These are phyloP conservation scores for Cydia pomonella DNA, from an alignment of 1,140 invertebrate genomes.

Conservation along the genomic window DNA sequence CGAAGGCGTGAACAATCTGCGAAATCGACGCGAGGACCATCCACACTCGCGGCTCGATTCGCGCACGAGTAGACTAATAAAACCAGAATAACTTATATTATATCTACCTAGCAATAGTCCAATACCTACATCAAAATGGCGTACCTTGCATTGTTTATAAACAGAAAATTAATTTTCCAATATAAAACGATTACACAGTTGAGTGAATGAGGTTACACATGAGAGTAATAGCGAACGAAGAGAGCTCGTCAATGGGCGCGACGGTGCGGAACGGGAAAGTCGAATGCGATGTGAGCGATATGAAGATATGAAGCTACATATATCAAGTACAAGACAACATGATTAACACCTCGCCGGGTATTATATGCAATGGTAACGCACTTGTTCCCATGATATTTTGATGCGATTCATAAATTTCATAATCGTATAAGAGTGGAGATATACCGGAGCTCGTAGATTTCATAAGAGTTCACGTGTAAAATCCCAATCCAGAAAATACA, in stretches of 20 bases:
- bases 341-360: conserved; percentile 7
- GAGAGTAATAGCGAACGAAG: conserved; percentile 57
- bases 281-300: conserved; percentile 34
- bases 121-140: conserved; percentile 9
- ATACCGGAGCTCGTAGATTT: neutral
- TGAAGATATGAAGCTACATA: conserved; percentile 23
- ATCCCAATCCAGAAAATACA: no score
- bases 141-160: conserved; percentile 27
- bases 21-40: no score
- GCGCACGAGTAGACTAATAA: no score
- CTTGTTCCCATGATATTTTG: neutral
- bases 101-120: neutral
- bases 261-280: conserved; percentile 71
- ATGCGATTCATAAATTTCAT: neutral
- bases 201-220: conserved; percentile 43
- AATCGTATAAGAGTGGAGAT: neutral
- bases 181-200: conserved; percentile 34
- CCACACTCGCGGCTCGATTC: no score
- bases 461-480: no score
- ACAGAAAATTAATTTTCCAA: conserved; percentile 32
- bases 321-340: conserved; percentile 15
- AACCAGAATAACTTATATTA: neutral
- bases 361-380: conserved; percentile 6
- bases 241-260: conserved; percentile 60
- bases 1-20: no score